Evolutionary conservation across 2,888 invertebrate genomes (phyloP), one percentile per base, ranked within the genome.

Genomic region (Drosophila conformis): DNA sequence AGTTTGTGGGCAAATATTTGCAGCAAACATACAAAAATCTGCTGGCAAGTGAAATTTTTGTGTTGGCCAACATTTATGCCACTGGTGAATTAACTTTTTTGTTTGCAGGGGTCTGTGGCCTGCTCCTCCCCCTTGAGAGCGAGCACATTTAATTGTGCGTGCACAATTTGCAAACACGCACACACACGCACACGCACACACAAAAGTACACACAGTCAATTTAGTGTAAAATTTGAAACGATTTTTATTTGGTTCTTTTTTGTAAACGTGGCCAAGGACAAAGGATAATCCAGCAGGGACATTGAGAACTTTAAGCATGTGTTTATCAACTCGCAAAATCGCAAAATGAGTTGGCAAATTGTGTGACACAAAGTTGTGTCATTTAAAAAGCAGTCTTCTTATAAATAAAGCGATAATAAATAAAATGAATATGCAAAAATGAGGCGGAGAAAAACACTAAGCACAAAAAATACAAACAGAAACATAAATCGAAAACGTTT

Each of bases 81-180:
- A 65, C 80, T 69, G 33, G 70, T 54, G 46, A 76, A 66, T 80
- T 61, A 67, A 61, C 63, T 76, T 40, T 68, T 61, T 61, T 49
- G 8, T 18, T 40, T 48, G 48, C 51, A 15, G 46, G 25, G 2
- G 31, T 21, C 1, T 7, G 46, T 11, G 15, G 4, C 4, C 13
- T 27, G 25, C 42, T 27, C 2, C 7, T 0, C 25, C 56, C 73
- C 38, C 52, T 54, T 53, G 54, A 63, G 66, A 69, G 48, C 57
- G 67, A 72, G 53, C 78, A 73, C 76, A 73, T 75, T 90, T 86
- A 86, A 86, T 86, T 90, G 89, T 87, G 90, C 89, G 87, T 86
- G 78, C 82, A 64, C 83, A 77, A 82, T 87, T 80, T 78, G 66
- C 71, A 61, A 74, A 73, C 69, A 76, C 64, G 56, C 49, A 58